A percentile compares a stretch with the other conserved stretches of the same genome.
These are phyloP conservation scores for Lithophane semibrunnea DNA, from an alignment of 2,888 invertebrate genomes.

Conservation along the genomic window DNA sequence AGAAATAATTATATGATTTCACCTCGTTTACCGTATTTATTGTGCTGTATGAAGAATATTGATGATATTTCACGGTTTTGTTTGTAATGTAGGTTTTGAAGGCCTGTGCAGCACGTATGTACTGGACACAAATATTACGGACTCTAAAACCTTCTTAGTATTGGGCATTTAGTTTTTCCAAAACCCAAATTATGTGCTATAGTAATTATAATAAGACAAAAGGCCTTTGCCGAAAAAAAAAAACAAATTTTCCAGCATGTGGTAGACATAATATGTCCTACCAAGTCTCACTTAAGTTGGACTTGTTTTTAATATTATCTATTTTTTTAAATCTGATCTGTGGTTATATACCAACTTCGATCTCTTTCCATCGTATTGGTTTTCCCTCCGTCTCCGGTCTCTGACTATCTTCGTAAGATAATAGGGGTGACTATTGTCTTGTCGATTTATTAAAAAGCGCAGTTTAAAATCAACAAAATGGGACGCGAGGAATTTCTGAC, in stretches of 20 bases:
- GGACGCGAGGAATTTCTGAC: constrained; percentile 68
- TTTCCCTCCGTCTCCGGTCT: neutral
- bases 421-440: constrained; percentile 41
- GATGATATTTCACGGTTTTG: neutral
- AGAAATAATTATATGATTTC: constrained; percentile 53
- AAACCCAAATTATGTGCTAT: neutral
- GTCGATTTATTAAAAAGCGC: constrained; percentile 56
- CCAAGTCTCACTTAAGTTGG: neutral
- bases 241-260: neutral
- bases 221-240: neutral
- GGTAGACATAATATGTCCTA: too few species aligned
- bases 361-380: neutral
- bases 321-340: neutral
- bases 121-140: neutral
- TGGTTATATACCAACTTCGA: neutral
- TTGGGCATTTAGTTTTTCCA: neutral
- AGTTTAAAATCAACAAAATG: constrained; percentile 58
- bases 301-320: neutral
- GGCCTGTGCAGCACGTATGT: too few species aligned
- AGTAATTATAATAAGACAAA: neutral
- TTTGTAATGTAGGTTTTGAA: neutral
- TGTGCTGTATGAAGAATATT: constrained; percentile 19
- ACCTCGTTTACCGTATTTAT: constrained; percentile 32
- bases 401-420: constrained; percentile 23
- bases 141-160: neutral